phyloP scores from a whole-genome alignment of 2,113 vertebrate genomes.

The Brachionichthys hirsutus region DNA sequence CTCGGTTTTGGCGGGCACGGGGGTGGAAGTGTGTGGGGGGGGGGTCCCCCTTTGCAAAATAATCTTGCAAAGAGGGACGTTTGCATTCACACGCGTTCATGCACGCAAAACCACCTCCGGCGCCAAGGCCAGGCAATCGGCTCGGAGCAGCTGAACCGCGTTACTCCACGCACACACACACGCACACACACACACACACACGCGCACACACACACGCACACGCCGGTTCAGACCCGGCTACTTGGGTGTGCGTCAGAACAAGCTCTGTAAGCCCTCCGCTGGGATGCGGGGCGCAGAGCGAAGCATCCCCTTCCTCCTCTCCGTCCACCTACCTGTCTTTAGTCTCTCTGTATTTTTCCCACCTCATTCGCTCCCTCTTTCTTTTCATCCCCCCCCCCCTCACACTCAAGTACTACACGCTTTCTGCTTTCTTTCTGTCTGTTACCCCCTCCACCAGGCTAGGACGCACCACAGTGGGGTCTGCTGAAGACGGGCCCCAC shows the following conservation, averaged over 20 bases:
- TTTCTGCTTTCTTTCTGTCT: slow-evolving; percentile 42
- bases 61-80: slow-evolving; percentile 67
- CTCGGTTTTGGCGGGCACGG: slow-evolving; percentile 30
- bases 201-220: slow-evolving; percentile 30
- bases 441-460: slow-evolving; percentile 22
- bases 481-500: slow-evolving; percentile 83
- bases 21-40: slow-evolving; percentile 2
- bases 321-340: slow-evolving; percentile 22
- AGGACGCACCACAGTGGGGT: slow-evolving; percentile 54
- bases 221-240: slow-evolving; percentile 28
- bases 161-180: slow-evolving; percentile 33
- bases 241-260: slow-evolving; percentile 33
- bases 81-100: slow-evolving; percentile 53
- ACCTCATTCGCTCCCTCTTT: slow-evolving; percentile 8
- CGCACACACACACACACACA: slow-evolving; percentile 14
- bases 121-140: slow-evolving; percentile 59
- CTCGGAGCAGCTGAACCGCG: slow-evolving; percentile 61
- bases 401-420: slow-evolving; percentile 26
- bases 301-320: slow-evolving; percentile 21
- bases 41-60: slow-evolving; percentile 24
- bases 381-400: slow-evolving; percentile 18
- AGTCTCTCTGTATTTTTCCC: slow-evolving; percentile 12
- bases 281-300: slow-evolving; percentile 36
- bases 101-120: slow-evolving; percentile 44
- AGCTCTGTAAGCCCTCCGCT: slow-evolving; percentile 32